phyloP scores from a whole-genome alignment of 2,113 vertebrate genomes.

The Isurus oxyrinchus region DNA sequence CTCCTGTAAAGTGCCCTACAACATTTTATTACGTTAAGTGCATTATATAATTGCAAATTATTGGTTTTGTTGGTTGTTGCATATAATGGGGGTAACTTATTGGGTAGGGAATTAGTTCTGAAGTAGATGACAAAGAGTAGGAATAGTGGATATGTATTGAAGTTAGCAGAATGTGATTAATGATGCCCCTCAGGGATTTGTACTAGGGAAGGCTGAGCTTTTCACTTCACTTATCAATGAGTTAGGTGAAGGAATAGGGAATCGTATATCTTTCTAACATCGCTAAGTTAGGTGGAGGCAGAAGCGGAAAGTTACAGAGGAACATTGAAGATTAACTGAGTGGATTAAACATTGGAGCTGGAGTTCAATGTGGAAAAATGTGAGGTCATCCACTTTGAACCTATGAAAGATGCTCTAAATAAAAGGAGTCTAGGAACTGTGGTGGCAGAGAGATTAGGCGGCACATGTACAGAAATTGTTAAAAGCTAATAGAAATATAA shows the following conservation, averaged over 20 bases:
- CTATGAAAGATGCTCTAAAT: neutral
- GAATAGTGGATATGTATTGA: neutral
- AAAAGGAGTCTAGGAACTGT: neutral
- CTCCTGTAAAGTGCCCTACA: neutral
- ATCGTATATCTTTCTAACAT: neutral
- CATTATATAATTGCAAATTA: neutral
- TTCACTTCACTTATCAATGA: neutral
- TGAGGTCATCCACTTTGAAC: neutral
- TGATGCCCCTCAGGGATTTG: neutral
- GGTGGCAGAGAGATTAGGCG: neutral
- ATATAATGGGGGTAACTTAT: neutral
- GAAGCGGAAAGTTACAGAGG: neutral
- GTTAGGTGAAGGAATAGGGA: neutral
- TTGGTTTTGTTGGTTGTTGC: neutral
- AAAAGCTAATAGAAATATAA: neutral
- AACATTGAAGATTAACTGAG: neutral
- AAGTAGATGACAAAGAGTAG: neutral
- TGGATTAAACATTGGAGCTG: neutral
- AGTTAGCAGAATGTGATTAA: neutral
- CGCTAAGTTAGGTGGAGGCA: neutral
- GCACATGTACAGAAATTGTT: neutral
- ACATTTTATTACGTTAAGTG: neutral
- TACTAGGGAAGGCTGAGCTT: neutral
- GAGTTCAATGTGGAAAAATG: neutral
- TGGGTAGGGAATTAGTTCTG: too few species aligned